Evolutionary conservation across 2,113 vertebrate species (phyloP), one percentile per base, ranked within the genome.

Genomic region (Osmerus mordax): DNA sequence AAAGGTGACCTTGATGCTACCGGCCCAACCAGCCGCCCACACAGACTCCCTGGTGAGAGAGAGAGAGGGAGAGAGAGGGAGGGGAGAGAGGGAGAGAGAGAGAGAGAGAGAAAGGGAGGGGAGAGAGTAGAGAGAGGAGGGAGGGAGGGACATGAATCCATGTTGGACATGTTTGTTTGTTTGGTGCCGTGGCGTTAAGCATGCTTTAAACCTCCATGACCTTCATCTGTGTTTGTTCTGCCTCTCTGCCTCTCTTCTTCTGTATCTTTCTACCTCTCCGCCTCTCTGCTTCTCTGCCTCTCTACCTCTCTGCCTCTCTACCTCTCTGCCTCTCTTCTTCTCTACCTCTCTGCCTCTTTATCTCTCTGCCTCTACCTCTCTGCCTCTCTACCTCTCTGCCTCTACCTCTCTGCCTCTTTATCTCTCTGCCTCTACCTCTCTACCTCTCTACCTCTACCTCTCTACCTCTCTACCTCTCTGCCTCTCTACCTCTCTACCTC

Each of bases 1-100:
- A 81, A 90, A 90, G 87, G 90, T 92, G 84, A 92, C 91, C 89
- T 90, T 89, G 82, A 81, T 79, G 81, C 68, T 52, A 82, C 72
- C 76, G 78, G 79, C 78, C 87, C 81, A 84, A 74, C 83, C 76
- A 69, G 71, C 76, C 76, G 18, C 53, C 19, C 69, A 70, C 72
- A 65, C 76, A 84, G 80, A 82, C 73, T 88, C 89, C 89, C 89
- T 66, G 73, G 86, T 82, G 87, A 70, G 28, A 7, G 28, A 69
- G 36, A 75, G 61, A 60, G 82, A 75, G 86, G 76, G 63, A 70
- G 47, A 54, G 67, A 65, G 72, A 16, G 53, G 21, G 51, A 12
- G 15, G 21, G 70, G 82, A 83, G 84, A 67, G 61, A 63, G 15
- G 76, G 65, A 18, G 18, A 9, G 70, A 61, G 68, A 29, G 75